Evolutionary conservation across 2,113 vertebrate species (phyloP), one percentile per base, ranked within the genome.

Genomic region (Centropus bengalensis): DNA sequence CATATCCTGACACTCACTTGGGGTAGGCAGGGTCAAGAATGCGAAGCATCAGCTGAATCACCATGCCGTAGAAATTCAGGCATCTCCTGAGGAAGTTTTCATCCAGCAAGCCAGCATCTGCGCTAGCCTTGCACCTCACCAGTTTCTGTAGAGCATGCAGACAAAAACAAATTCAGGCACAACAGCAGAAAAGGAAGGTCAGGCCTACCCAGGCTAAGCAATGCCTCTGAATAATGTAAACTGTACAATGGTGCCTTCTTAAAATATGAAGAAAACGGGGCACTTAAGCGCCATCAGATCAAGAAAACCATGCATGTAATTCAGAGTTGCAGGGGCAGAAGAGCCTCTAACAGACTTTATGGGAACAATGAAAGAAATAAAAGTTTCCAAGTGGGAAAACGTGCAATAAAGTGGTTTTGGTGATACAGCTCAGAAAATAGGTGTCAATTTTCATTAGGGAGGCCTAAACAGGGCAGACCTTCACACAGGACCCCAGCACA

Each of bases 51-150:
- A 99, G 98, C 98, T 99, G 99, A 90, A 99, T 99, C 80, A 99
- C 98, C 95, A 99, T 99, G 97, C 99, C 99, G 91, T 99, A 99
- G 97, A 99, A 99, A 97, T 98, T 99, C 97, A 99, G 98, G 96
- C 99, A 99, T 96, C 99, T 98, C 96, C 99, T 98, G 75, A 99
- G 98, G 85, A 99, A 98, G 97, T 99, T 99, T 96, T 99, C 99
- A 75, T 99, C 99, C 97, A 99, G 98, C 95, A 99, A 98, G 64
- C 99, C 99, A 36, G 99, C 99, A 55, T 99, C 99, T 73, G 99
- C 99, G 95, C 99, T 99, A 82, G 99, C 99, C 97, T 99, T 99
- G 97, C 99, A 99, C 93, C 99, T 99, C 97, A 99, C 99, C 96
- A 99, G 97, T 98, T 99, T 99, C 99, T 99, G 98, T 84, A 95